phyloP scores from a whole-genome alignment of 2,113 vertebrate genomes.

The Serilophus lunatus region DNA sequence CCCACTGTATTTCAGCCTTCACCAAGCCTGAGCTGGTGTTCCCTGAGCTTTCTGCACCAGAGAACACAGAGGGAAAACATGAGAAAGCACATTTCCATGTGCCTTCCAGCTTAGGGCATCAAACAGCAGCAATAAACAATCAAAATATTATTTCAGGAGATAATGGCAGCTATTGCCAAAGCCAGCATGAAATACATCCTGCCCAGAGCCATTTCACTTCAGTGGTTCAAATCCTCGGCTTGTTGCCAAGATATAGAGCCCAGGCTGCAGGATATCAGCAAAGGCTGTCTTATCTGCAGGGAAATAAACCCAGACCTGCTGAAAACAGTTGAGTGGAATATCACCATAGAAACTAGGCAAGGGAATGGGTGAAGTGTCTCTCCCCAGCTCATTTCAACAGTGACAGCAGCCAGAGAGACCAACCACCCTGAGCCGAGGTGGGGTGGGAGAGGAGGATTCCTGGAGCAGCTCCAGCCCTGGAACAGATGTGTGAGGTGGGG shows the following conservation, averaged over 20 bases:
- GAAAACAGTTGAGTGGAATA: constrained; percentile 52
- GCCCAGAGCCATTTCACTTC: background rate
- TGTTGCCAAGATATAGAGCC: background rate
- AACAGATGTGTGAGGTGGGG: background rate
- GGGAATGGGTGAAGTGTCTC: constrained; percentile 43
- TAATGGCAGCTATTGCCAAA: background rate
- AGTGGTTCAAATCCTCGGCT: background rate
- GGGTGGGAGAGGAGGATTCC: background rate
- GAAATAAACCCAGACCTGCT: constrained; percentile 64
- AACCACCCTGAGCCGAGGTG: background rate
- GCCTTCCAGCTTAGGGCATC: background rate
- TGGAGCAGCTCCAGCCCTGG: background rate
- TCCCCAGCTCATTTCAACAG: constrained; percentile 52
- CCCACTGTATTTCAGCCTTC: background rate
- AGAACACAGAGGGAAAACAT: background rate
- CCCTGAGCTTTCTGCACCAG: background rate
- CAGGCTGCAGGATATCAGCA: background rate
- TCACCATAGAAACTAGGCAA: constrained; percentile 81
- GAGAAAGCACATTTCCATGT: background rate
- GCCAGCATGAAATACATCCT: background rate
- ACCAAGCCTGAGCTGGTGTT: background rate
- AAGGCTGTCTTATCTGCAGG: constrained; percentile 59
- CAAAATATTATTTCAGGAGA: background rate
- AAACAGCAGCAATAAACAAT: background rate
- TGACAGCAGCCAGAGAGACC: constrained; percentile 30